phyloP scores from a whole-genome alignment of 1,140 invertebrate species.

The Nasonia giraulti region DNA sequence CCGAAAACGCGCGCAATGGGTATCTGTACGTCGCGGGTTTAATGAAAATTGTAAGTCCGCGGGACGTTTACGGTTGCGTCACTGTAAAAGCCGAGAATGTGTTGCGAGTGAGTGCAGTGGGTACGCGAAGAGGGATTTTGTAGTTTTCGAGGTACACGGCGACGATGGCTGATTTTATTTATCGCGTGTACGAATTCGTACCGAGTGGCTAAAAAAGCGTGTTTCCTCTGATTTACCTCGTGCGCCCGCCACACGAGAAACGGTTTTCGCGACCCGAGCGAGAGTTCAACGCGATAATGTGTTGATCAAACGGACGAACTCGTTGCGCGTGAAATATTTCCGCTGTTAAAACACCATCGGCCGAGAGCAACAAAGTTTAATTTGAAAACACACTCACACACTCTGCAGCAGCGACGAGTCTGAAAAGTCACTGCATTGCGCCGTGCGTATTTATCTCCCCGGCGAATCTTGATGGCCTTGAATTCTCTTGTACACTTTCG shows the following conservation, averaged over 20 bases:
- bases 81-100: not conserved
- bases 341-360: not conserved
- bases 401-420: not conserved
- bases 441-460: not conserved
- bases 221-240: not conserved
- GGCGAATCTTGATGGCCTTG: constrained; percentile 40
- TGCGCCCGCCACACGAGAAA: not conserved
- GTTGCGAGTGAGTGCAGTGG: no score
- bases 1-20: constrained; percentile 18
- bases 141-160: no score
- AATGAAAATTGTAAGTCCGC: constrained; percentile 39
- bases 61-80: constrained; percentile 23
- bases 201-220: not conserved
- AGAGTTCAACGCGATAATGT: not conserved
- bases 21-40: constrained; percentile 6
- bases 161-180: no score
- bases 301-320: not conserved
- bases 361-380: not conserved
- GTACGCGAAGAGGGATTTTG: no score
- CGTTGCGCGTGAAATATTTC: no score
- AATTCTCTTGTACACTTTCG: constrained; percentile 9
- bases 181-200: no score
- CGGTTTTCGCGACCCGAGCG: not conserved
- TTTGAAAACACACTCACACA: not conserved
- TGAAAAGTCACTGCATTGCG: not conserved